Conservation (phyloP, 2,113 vertebrate species). For the Ploceus nigricollis region DNA sequence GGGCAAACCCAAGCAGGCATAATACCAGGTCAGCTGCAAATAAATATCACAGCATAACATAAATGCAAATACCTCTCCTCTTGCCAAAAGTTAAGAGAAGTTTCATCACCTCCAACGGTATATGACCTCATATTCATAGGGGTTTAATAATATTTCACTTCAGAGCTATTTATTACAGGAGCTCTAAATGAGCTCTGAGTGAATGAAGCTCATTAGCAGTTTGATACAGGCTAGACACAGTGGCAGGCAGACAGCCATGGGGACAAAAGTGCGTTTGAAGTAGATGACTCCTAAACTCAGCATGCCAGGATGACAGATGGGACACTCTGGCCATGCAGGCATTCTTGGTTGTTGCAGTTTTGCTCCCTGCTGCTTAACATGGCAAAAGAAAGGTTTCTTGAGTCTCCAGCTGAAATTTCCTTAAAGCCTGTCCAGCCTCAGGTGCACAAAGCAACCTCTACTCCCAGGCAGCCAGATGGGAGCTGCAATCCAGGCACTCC, state of each 20-base stretch:
- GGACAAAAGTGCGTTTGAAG: neutral
- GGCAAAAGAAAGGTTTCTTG: neutral
- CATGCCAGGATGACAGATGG: neutral
- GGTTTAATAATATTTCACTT: neutral
- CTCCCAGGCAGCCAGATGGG: conserved; percentile 32
- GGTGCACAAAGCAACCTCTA: conserved; percentile 11
- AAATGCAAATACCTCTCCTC: neutral
- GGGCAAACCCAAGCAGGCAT: neutral
- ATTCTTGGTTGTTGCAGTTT: neutral
- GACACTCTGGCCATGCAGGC: neutral
- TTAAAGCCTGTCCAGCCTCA: neutral
- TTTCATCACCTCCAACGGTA: neutral
- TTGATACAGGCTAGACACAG: neutral
- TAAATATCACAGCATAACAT: neutral
- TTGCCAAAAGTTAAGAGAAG: neutral
- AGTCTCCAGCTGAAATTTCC: neutral
- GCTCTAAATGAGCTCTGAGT: neutral
- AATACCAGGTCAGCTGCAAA: neutral
- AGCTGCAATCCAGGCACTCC: conserved; percentile 9
- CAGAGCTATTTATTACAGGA: neutral
- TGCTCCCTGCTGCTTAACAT: neutral
- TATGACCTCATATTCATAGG: neutral
- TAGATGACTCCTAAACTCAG: neutral
- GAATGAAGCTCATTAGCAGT: neutral
- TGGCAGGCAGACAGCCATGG: neutral